These are phyloP conservation scores for Panurus biarmicus DNA, from an alignment of 2,113 vertebrate genomes.

Conservation along the genomic window DNA sequence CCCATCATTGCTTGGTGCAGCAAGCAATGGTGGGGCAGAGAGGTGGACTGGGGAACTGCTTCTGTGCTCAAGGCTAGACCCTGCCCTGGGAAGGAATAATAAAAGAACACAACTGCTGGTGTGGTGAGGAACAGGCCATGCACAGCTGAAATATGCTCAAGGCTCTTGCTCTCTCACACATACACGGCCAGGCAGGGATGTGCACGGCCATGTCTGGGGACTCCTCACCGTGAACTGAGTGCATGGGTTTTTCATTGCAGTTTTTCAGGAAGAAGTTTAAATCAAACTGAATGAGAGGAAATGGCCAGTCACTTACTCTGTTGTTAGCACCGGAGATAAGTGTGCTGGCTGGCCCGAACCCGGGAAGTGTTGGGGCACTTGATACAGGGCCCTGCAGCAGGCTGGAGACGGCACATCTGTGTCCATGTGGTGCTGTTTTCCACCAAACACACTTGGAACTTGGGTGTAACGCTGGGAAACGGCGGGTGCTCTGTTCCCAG, in stretches of 20 bases:
- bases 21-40: background rate
- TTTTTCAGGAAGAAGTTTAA: constrained; percentile 7
- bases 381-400: background rate
- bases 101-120: background rate
- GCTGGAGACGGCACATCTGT: background rate
- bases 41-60: background rate
- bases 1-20: background rate
- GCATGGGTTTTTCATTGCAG: background rate
- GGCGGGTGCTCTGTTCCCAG: background rate
- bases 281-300: constrained; percentile 36
- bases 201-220: background rate
- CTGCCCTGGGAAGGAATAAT: background rate
- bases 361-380: background rate
- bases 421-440: background rate
- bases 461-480: background rate
- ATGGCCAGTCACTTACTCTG: background rate
- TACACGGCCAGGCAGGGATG: background rate
- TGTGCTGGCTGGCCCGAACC: background rate
- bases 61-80: background rate
- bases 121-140: constrained; percentile 29
- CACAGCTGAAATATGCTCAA: background rate
- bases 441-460: background rate
- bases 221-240: background rate
- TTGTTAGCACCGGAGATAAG: constrained; percentile 12
- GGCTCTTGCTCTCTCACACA: background rate